phyloP scores from a whole-genome alignment of 2,113 vertebrate species.

The Antennarius striatus region DNA sequence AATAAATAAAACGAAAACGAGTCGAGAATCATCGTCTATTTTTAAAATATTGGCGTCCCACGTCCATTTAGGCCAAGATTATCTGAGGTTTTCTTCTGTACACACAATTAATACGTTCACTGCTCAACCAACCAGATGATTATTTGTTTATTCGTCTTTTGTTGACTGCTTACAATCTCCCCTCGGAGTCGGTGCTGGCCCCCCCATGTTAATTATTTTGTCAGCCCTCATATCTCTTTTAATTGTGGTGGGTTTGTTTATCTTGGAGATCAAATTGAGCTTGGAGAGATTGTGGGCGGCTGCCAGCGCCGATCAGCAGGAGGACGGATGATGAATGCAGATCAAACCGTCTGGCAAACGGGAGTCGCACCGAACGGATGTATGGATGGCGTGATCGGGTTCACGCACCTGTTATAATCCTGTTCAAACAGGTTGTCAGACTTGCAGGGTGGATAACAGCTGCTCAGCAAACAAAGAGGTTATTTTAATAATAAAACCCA shows the following conservation, averaged over 20 bases:
- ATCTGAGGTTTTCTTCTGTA: constrained; percentile 35
- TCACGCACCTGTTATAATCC: constrained; percentile 11
- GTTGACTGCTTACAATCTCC: constrained; percentile 45
- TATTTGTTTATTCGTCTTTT: constrained; percentile 67
- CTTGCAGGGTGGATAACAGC: constrained; percentile 24
- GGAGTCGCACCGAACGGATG: constrained; percentile 25
- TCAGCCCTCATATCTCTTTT: constrained; percentile 76
- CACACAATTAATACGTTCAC: constrained; percentile 52
- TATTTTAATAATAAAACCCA: constrained; percentile 47
- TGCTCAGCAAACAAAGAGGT: constrained; percentile 26
- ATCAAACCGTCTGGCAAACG: constrained; percentile 52
- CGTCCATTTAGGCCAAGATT: constrained; percentile 23
- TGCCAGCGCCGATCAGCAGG: constrained; percentile 62
- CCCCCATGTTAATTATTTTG: constrained; percentile 75
- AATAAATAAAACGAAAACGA: constrained; percentile 24
- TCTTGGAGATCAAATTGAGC: constrained; percentile 69
- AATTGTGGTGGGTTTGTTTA: constrained; percentile 76
- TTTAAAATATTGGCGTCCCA: constrained; percentile 11
- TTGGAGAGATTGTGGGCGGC: constrained; percentile 56
- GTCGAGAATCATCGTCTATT: constrained; percentile 21
- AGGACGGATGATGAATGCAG: constrained; percentile 66
- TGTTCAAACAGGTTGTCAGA: constrained; percentile 32
- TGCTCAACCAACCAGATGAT: constrained; percentile 66
- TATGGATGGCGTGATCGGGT: constrained; percentile 29
- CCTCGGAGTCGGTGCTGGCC: constrained; percentile 57